Evolutionary conservation across 1,140 invertebrate genomes (phyloP), one percentile per base, ranked within the genome.

Genomic region (Lordiphosa collinella): DNA sequence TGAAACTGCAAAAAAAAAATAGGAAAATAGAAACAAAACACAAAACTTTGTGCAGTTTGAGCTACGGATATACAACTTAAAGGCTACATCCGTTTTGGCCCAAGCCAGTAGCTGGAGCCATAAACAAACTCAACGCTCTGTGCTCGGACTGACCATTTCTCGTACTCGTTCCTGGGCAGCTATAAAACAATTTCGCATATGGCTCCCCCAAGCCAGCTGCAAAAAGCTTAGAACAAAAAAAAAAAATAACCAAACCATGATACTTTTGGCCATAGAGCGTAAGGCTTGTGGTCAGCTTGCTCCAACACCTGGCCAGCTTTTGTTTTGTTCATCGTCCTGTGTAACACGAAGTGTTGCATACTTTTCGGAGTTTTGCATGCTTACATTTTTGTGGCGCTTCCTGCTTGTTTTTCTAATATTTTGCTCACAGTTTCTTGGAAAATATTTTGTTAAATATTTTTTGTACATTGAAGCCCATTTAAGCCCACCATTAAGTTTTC

Each of bases 111-210:
- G 63, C 43, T 79, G 58, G 60, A 63, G 63, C 52, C 76, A 80
- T 80, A 80, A 80, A 80, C 76, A 82, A 80, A 82, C 76, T 80
- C 75, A 76, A 59, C 71, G 43, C 12, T 18, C 25, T 12, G 13
- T 34, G 1, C 50, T 51, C 50, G 47, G 54, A 55, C 66, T 67
- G 58, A 58, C 58, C 78, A 52, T 53, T 43, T 13, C 35, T 12
- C 7, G 35, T n/a, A 31, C 22, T 44, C 29, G 40, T 22, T 56
- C 37, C 66, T 47, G 55, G 66, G 52, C 57, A 76, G 67, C 76
- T 80, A 80, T 84, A 84, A 80, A 80, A 80, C 76, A 76, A 80
- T 80, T 80, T 76, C 71, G 61, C 71, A 71, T 84, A 76, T 57
- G 59, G 53, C 29, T 56, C 55, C 46, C 44, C 37, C 18, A 52